Base-by-base conservation (phyloP, 1,140 invertebrate genomes). In the Halesus radiatus region DNA sequence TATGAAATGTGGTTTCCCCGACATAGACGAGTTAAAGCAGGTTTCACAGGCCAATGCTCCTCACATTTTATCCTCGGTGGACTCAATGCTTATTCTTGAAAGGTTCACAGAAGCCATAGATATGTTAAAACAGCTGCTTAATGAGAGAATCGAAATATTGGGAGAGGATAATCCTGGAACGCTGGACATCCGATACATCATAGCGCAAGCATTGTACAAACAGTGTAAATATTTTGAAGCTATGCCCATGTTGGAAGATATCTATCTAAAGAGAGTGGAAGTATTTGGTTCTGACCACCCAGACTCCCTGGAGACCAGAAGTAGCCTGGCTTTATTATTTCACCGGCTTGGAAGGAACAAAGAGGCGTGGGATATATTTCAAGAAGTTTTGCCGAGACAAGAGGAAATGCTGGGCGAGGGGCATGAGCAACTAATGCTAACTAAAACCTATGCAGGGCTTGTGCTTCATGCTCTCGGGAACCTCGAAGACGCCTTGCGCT, bases 201-300 rank as follows among this genome's bases (percentile, higher is more conserved):
- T 72, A 50, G 37, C 45, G 10, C 1, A 1, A 52, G 22, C 52
- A 52, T 52, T 72, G 50, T 52, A 52, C 18, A 22, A 20, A 52
- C 68, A 72, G 52, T 72, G 37, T 15, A 72, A 72, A 23, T 72
- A 72, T 72, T 20, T 50, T 18, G 68, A 72, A 52, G 68, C 68
- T 1, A 52, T 53, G 64, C 23, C 56, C 8, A 13, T 60, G 56
- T 23, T 18, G 56, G 53, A 60, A 22, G 23, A 60, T 22, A 23
- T 60, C 23, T 60, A 60, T 22, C 4, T 6, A 13, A 60, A 60
- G 56, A 20, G 56, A 18, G 20, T 18, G 23, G 10, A 60, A 6
- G 10, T 5, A 60, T 22, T 18, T 10, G 16, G 23, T 23, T 13
- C 23, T 60, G 3, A 22, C 18, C 6, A 60, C 7, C 32, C 32